A percentile compares a stretch with the other conserved stretches of the same genome.
Conservation (phyloP, 2,113 vertebrate species). For the Tautogolabrus adspersus region DNA sequence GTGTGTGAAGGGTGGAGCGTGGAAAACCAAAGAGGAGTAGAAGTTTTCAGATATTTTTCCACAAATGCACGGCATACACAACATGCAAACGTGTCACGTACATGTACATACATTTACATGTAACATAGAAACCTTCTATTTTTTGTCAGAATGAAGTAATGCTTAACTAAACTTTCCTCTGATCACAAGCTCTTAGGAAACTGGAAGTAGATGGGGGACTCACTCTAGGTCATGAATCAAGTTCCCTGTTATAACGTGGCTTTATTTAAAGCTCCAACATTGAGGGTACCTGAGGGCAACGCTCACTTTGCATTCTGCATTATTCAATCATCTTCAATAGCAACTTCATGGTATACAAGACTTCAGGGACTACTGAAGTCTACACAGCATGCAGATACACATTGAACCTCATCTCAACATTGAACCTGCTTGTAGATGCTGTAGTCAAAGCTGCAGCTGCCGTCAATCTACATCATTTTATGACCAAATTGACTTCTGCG, state of each 20-base stretch:
- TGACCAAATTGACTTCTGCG: neutral
- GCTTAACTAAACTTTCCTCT: conserved; percentile 62
- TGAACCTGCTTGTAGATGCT: no score
- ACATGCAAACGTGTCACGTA: neutral
- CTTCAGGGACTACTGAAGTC: no score
- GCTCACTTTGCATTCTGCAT: conserved; percentile 23
- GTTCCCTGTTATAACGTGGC: conserved; percentile 75
- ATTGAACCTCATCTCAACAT: no score
- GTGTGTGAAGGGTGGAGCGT: conserved; percentile 6
- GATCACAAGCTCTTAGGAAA: conserved; percentile 79
- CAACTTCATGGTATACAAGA: neutral
- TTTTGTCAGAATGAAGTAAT: conserved; percentile 48
- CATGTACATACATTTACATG: neutral
- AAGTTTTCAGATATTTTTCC: neutral
- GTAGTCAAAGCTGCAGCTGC: neutral
- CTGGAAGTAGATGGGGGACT: conserved; percentile 78
- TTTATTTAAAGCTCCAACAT: conserved; percentile 70
- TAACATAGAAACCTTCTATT: neutral
- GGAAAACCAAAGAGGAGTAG: neutral
- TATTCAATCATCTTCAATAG: conserved; percentile 6
- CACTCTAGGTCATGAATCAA: conserved; percentile 81
- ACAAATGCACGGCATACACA: neutral
- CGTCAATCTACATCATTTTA: neutral
- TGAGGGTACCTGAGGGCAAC: conserved; percentile 68
- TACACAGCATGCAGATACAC: no score